These are phyloP conservation scores for Rhincodon typus DNA, from an alignment of 2,797 vertebrate genomes.

Conservation along the genomic window DNA sequence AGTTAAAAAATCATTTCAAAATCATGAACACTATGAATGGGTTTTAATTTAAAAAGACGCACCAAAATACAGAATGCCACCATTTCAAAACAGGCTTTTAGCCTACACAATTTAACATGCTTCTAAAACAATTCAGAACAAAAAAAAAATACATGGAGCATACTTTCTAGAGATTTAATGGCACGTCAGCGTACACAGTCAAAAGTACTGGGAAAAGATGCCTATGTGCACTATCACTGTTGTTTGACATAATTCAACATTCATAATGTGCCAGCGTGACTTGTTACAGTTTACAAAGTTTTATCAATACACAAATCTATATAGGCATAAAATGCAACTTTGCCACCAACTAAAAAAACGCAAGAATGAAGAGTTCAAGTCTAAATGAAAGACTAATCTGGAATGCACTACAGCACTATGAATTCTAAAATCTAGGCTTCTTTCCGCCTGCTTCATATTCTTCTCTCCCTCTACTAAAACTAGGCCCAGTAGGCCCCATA, in stretches of 20 bases:
- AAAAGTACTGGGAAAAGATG: slow-evolving; percentile 34
- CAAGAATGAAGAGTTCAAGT: slow-evolving; percentile 25
- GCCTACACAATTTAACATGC: slow-evolving; percentile 37
- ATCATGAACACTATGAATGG: slow-evolving; percentile 34
- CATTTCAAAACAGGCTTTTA: slow-evolving; percentile 36
- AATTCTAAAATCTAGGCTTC: slow-evolving; percentile 91
- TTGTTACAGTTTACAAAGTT: slow-evolving; percentile 35
- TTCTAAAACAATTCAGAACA: slow-evolving; percentile 35
- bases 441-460: slow-evolving; percentile 96
- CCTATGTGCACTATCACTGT: slow-evolving; percentile 34
- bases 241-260: slow-evolving; percentile 37
- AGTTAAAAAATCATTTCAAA: slow-evolving; percentile 31
- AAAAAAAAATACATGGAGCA: slow-evolving; percentile 35
- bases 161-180: slow-evolving; percentile 38
- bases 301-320: slow-evolving; percentile 37
- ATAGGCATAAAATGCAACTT: slow-evolving; percentile 38
- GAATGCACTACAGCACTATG: slow-evolving; percentile 60
- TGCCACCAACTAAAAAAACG: slow-evolving; percentile 36
- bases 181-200: slow-evolving; percentile 36
- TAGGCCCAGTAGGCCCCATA: slow-evolving; percentile 50
- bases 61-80: slow-evolving; percentile 38
- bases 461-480: slow-evolving; percentile 94
- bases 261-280: slow-evolving; percentile 37
- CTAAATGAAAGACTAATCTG: slow-evolving; percentile 48
- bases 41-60: slow-evolving; percentile 38